These are phyloP conservation scores for Cyanoramphus novaezelandiae DNA, from an alignment of 2,113 vertebrate genomes.

Conservation along the genomic window DNA sequence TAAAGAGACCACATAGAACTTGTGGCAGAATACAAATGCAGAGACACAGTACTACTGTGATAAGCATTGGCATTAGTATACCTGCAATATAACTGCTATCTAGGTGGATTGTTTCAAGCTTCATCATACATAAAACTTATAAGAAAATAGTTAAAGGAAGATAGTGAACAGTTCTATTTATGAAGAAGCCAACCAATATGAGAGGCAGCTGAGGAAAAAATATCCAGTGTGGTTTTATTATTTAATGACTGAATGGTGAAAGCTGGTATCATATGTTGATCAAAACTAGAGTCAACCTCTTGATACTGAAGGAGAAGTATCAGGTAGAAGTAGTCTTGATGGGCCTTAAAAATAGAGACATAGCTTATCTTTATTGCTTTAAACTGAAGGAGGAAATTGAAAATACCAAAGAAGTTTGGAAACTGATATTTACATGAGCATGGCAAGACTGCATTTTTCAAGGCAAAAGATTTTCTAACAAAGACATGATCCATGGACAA, in stretches of 20 bases:
- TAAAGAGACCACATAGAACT: background rate
- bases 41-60: background rate
- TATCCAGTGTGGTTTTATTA: background rate
- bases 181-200: background rate
- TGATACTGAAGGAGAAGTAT: constrained; percentile 18
- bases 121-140: background rate
- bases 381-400: background rate
- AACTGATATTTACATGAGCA: background rate
- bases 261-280: background rate
- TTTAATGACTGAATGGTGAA: background rate
- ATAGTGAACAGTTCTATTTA: background rate
- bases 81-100: background rate
- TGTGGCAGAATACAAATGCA: background rate
- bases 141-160: background rate
- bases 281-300: constrained; percentile 28
- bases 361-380: constrained; percentile 30
- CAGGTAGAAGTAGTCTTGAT: constrained; percentile 15
- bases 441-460: background rate
- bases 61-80: background rate
- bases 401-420: constrained; percentile 1
- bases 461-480: background rate
- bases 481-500: background rate
- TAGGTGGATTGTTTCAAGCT: background rate
- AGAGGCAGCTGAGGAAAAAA: constrained; percentile 6
- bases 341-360: constrained; percentile 47